phyloP scores from a whole-genome alignment of 30 jellyfish, hydroid and myxozoan species.

The Aurelia sp. region DNA sequence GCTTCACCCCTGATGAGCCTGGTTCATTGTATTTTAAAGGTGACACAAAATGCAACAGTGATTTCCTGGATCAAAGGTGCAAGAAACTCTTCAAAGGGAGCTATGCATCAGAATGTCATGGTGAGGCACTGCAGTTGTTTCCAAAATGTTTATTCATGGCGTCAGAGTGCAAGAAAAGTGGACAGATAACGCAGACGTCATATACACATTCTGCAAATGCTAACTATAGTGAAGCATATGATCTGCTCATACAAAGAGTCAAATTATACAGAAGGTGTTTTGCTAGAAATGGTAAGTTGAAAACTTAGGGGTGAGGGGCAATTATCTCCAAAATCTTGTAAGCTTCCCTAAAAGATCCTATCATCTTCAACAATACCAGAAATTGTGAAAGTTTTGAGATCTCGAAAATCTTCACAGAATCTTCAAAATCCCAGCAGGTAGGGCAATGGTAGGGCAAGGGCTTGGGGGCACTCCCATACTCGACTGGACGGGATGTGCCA shows the following conservation, averaged over 20 bases:
- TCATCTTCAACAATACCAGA: too few relatives aligned
- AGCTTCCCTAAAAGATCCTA: too few relatives aligned
- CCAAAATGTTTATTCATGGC: conserved; percentile 77
- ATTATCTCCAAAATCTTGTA: too few relatives aligned
- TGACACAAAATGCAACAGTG: conserved; percentile 18
- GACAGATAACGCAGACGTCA: conserved; percentile 12
- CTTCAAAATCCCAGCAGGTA: too few relatives aligned
- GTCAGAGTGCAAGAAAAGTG: conserved; percentile 54
- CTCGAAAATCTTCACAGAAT: too few relatives aligned
- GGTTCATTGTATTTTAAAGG: conserved; percentile 1
- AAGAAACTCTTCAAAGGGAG: conserved; percentile 37
- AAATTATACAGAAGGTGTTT: conserved; percentile 48
- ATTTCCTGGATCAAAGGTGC: conserved; percentile 26
- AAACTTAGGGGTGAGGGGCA: too few relatives aligned
- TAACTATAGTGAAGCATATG: conserved; percentile 32
- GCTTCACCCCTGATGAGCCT: too few relatives aligned
- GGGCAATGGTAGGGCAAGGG: too few relatives aligned
- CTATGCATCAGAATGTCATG: conserved; percentile 54
- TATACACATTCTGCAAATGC: conserved; percentile 30
- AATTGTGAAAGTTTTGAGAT: too few relatives aligned
- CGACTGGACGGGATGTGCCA: too few relatives aligned
- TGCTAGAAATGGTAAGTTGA: conserved; percentile 43
- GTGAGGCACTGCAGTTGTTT: conserved; percentile 61
- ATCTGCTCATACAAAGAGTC: conserved; percentile 31
- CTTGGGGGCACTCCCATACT: too few relatives aligned